Conservation (phyloP, 2,113 vertebrate genomes). For the Sturnira hondurensis region DNA sequence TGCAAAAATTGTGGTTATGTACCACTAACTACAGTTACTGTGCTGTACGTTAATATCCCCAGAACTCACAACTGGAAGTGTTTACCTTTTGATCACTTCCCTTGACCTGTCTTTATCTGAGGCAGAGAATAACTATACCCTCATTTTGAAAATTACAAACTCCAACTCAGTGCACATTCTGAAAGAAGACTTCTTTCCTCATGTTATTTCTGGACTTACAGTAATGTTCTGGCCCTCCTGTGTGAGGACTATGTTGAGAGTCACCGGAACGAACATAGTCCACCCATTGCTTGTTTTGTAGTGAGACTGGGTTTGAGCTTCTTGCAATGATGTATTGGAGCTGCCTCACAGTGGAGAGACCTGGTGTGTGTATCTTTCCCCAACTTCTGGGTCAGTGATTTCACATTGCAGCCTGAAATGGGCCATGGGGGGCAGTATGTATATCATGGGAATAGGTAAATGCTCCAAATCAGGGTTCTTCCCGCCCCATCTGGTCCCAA, state of each 20-base stretch:
- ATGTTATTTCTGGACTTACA: not conserved
- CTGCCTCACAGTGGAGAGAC: not conserved
- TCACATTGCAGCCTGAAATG: not conserved
- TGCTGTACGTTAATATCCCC: not conserved
- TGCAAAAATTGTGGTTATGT: no score
- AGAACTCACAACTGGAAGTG: not conserved
- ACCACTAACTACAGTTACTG: not conserved
- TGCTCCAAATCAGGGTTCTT: not conserved
- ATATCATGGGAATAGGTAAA: not conserved
- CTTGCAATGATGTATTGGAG: not conserved
- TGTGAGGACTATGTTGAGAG: not conserved
- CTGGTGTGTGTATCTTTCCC: not conserved
- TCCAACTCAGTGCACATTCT: not conserved
- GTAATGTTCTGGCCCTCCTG: not conserved
- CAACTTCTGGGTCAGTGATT: not conserved
- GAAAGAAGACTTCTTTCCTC: not conserved
- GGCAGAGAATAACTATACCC: not conserved
- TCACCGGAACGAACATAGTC: not conserved
- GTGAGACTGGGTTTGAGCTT: not conserved
- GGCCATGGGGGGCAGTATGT: not conserved
- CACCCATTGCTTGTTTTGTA: not conserved
- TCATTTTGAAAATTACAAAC: not conserved
- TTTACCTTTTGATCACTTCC: not conserved
- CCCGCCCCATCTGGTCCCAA: not conserved
- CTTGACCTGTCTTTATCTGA: not conserved